Conservation (phyloP, 2,797 vertebrate genomes). For the Galago senegalensis region DNA sequence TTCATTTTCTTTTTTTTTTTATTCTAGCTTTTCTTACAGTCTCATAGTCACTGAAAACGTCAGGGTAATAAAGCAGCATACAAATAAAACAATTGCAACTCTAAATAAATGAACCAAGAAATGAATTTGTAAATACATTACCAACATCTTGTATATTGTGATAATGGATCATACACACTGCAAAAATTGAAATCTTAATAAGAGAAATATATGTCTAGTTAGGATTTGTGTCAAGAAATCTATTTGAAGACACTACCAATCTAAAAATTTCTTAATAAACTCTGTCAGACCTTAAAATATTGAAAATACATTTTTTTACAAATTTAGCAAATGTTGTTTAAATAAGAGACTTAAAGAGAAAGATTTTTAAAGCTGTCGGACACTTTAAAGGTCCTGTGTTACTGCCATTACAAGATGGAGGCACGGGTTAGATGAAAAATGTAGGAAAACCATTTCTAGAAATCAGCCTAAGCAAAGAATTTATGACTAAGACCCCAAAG, state of each 20-base stretch:
- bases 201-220: background rate
- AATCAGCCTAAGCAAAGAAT: background rate
- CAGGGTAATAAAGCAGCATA: background rate
- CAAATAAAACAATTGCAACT: conserved; percentile 7
- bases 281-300: background rate
- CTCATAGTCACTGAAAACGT: conserved; percentile 2
- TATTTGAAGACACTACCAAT: background rate
- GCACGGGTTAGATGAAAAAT: background rate
- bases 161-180: background rate
- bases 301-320: background rate
- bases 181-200: conserved; percentile 17
- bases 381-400: background rate
- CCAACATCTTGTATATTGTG: background rate
- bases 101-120: conserved; percentile 24
- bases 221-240: background rate
- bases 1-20: conserved; percentile 21
- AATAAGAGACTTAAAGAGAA: background rate
- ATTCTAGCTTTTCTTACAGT: background rate
- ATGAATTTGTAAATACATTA: background rate
- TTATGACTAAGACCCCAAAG: background rate
- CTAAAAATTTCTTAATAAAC: background rate
- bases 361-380: background rate
- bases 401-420: background rate
- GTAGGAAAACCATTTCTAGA: background rate
- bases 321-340: background rate